A percentile compares a stretch with the other conserved stretches of the same genome.
phyloP scores from a whole-genome alignment of 2,797 vertebrate species.

The Macropodus opercularis region DNA sequence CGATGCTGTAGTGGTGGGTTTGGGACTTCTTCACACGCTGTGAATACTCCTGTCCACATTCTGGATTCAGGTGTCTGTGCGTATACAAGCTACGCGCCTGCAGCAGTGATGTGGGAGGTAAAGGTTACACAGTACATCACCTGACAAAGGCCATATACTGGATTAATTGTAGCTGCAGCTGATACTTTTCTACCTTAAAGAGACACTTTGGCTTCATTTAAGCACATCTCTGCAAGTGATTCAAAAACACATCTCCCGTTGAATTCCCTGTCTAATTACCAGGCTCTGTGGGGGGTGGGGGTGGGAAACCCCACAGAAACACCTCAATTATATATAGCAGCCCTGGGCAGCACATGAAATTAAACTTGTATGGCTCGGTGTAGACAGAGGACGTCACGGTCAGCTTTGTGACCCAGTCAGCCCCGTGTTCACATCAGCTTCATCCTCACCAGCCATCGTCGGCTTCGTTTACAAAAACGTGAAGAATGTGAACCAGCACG shows the following conservation, averaged over 20 bases:
- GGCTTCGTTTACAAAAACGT: slow-evolving; percentile 41
- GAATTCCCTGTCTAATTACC: slow-evolving; percentile 51
- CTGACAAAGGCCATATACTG: not conserved
- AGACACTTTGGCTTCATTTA: slow-evolving; percentile 5
- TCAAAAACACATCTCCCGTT: slow-evolving; percentile 42
- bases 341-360: slow-evolving; percentile 72
- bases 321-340: slow-evolving; percentile 79
- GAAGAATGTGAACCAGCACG: slow-evolving; percentile 3
- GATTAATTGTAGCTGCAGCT: not conserved
- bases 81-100: not conserved
- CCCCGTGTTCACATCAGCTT: slow-evolving; percentile 14
- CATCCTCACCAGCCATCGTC: slow-evolving; percentile 31
- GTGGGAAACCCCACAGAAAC: slow-evolving; percentile 47
- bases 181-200: not conserved
- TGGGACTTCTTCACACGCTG: slow-evolving; percentile 32
- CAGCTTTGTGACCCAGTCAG: slow-evolving; percentile 58
- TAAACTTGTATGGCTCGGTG: slow-evolving; percentile 77
- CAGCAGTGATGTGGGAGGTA: not conserved
- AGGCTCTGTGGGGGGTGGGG: slow-evolving; percentile 31
- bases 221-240: slow-evolving; percentile 27
- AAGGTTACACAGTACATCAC: not conserved
- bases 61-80: not conserved
- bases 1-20: slow-evolving; percentile 8
- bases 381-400: slow-evolving; percentile 64
- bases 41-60: not conserved